A percentile compares a stretch with the other conserved stretches of the same genome.
These are phyloP conservation scores for Puma concolor DNA, from an alignment of 2,113 vertebrate genomes.

Conservation along the genomic window DNA sequence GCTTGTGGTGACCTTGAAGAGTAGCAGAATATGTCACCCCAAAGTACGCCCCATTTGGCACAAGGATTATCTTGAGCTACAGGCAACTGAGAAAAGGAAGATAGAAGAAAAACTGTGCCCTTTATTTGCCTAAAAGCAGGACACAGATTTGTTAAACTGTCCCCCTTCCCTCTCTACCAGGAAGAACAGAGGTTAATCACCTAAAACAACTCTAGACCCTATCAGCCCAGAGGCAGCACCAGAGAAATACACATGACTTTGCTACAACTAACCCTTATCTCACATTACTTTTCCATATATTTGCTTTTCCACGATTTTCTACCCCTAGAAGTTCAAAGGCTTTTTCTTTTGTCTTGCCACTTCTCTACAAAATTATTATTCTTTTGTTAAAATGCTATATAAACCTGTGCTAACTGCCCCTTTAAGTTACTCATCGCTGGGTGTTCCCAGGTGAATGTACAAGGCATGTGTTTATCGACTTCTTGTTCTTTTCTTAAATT, in stretches of 20 bases:
- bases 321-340: neutral
- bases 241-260: neutral
- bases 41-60: neutral
- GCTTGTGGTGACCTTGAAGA: neutral
- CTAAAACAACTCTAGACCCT: neutral
- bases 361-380: neutral
- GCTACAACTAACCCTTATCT: neutral
- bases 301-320: neutral
- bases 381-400: neutral
- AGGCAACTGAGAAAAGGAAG: neutral
- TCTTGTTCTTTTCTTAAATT: neutral
- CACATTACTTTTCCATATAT: neutral
- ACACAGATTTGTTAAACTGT: neutral
- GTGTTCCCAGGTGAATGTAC: neutral
- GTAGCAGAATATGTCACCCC: neutral
- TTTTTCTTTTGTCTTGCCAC: neutral
- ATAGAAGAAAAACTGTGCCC: neutral
- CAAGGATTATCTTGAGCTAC: neutral
- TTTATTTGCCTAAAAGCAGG: neutral
- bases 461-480: neutral
- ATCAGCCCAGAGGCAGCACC: neutral
- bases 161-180: neutral
- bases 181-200: neutral
- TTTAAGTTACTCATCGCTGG: neutral
- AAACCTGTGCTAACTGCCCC: neutral